Percentiles rank a stretch among this genome's conserved stretches.
Conservation (phyloP, 2,113 vertebrate genomes). For the Chunga burmeisteri region DNA sequence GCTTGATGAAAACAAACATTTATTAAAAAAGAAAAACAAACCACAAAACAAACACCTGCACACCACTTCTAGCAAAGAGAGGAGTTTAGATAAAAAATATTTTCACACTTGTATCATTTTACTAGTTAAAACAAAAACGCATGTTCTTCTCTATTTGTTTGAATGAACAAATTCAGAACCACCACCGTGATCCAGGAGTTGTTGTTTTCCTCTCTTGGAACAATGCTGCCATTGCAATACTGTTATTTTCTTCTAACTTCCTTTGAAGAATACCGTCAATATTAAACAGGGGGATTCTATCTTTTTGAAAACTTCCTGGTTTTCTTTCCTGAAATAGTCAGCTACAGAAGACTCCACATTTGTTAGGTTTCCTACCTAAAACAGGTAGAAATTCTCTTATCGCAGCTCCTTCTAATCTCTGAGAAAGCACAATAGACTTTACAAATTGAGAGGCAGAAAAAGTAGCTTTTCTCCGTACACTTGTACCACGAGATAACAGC, state of each 20-base stretch:
- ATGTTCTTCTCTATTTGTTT: no score
- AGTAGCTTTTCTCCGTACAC: neutral
- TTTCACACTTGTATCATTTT: neutral
- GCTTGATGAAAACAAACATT: neutral
- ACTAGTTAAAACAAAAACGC: no score
- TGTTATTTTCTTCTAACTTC: neutral
- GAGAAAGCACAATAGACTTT: neutral
- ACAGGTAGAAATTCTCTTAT: neutral
- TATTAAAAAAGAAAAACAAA: neutral
- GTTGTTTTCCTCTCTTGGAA: neutral
- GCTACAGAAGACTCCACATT: neutral
- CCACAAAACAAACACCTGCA: neutral
- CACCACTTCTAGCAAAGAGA: neutral
- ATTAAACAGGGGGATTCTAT: neutral
- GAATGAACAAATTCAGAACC: neutral
- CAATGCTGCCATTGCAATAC: neutral
- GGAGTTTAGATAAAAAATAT: neutral
- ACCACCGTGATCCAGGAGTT: neutral
- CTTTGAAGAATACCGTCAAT: neutral
- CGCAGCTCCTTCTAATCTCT: neutral
- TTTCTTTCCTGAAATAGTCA: neutral
- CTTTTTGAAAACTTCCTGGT: neutral
- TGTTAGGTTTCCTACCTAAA: neutral
- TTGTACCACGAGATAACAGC: neutral
- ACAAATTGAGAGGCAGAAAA: neutral